These are phyloP conservation scores for Hemithea aestivaria DNA, from an alignment of 2,888 invertebrate genomes.

Conservation along the genomic window DNA sequence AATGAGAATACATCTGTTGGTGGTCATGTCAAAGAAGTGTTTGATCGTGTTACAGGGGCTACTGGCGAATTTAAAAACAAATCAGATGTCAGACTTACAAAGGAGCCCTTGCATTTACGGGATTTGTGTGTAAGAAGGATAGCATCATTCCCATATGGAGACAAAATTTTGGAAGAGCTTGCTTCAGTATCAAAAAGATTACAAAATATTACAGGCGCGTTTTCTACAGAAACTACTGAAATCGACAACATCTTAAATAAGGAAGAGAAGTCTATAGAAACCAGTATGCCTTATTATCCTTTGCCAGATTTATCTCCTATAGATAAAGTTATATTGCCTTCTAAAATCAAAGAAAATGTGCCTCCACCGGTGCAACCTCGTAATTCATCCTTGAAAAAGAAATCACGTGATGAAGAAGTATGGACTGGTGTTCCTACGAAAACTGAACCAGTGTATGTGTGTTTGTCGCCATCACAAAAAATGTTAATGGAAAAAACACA, in stretches of 20 bases:
- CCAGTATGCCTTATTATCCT: conserved; percentile 66
- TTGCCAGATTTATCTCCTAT: conserved; percentile 68
- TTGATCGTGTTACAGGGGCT: conserved; percentile 60
- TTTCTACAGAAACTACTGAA: conserved; percentile 21
- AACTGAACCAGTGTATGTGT: conserved; percentile 80
- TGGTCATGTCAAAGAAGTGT: conserved; percentile 66
- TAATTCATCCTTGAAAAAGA: conserved; percentile 60
- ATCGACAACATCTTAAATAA: conserved; percentile 15
- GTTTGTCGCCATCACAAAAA: conserved; percentile 86
- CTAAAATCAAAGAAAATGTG: conserved; percentile 37
- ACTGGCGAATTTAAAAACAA: conserved; percentile 32
- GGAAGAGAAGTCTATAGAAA: conserved; percentile 15
- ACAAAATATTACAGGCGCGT: conserved; percentile 52
- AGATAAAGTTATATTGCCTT: conserved; percentile 54
- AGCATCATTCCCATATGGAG: conserved; percentile 83
- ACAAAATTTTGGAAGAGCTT: conserved; percentile 83
- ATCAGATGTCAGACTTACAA: conserved; percentile 17
- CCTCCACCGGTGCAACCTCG: conserved; percentile 69
- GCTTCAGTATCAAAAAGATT: conserved; percentile 81
- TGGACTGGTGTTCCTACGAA: conserved; percentile 82
- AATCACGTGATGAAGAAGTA: conserved; percentile 55
- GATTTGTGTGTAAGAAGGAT: conserved; percentile 83
- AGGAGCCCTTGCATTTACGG: conserved; percentile 74
- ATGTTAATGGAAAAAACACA: conserved; percentile 78
- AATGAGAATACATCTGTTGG: conserved; percentile 29